These are phyloP conservation scores for Polydrusus cervinus DNA, from an alignment of 2,888 invertebrate species.

Conservation along the genomic window DNA sequence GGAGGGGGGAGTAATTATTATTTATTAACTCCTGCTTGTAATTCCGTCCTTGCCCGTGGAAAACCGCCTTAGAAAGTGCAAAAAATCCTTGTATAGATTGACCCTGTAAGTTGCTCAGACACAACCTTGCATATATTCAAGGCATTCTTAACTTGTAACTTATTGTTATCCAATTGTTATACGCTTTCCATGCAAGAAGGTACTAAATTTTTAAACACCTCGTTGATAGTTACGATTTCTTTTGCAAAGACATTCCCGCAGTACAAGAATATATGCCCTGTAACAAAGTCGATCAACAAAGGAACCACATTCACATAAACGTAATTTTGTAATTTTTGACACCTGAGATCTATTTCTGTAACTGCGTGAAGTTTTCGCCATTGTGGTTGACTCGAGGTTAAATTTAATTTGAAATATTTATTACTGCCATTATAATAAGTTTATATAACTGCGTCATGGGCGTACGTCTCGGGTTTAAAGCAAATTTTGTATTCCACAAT, in stretches of 20 bases:
- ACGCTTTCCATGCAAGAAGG: not conserved
- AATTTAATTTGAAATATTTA: slow-evolving; percentile 29
- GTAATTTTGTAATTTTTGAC: slow-evolving; percentile 28
- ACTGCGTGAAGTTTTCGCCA: slow-evolving; percentile 13
- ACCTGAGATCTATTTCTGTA: slow-evolving; percentile 22
- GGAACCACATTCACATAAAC: slow-evolving; percentile 25
- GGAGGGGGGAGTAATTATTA: too few relatives aligned
- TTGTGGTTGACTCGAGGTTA: slow-evolving; percentile 15
- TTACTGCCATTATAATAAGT: slow-evolving; percentile 19
- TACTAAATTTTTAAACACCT: slow-evolving; percentile 14
- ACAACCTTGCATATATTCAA: not conserved
- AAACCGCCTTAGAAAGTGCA: too few relatives aligned
- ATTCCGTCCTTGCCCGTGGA: too few relatives aligned
- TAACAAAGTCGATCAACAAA: slow-evolving; percentile 27
- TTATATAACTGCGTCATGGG: not conserved
- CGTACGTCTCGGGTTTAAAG: not conserved
- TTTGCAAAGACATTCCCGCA: not conserved
- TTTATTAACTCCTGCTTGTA: too few relatives aligned
- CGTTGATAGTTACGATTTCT: slow-evolving; percentile 17
- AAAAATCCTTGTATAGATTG: too few relatives aligned
- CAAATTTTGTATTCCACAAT: not conserved
- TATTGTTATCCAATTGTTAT: slow-evolving; percentile 3
- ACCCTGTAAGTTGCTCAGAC: not conserved
- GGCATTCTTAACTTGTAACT: not conserved
- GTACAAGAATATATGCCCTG: slow-evolving; percentile 20